A percentile compares a stretch with the other conserved stretches of the same genome.
Conservation (phyloP, 2,888 invertebrate species). For the Tipula unca region DNA sequence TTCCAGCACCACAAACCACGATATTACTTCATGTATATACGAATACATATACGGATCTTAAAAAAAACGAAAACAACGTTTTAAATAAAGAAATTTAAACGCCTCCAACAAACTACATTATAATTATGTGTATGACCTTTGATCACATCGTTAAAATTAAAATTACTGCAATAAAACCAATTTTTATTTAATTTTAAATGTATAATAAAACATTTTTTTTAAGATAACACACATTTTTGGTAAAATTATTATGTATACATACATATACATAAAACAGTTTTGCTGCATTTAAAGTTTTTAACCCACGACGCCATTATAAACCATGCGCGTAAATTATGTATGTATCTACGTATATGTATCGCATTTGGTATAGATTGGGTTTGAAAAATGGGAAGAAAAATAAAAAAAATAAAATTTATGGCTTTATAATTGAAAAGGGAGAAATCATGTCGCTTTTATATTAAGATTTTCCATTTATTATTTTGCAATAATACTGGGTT, state of each 20-base stretch:
- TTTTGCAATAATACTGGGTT: neutral
- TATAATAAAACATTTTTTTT: neutral
- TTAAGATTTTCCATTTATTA: neutral
- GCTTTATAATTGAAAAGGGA: neutral
- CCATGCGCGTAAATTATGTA: neutral
- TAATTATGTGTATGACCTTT: neutral
- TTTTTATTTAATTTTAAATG: slow-evolving; percentile 8
- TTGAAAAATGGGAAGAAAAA: neutral
- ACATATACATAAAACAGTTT: neutral
- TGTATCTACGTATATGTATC: too few relatives aligned
- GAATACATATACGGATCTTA: neutral
- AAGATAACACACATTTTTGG: neutral
- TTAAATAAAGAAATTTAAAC: slow-evolving; percentile 14
- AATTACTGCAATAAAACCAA: neutral
- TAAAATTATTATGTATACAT: neutral
- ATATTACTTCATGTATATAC: neutral
- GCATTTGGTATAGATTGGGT: neutral
- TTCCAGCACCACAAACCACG: neutral
- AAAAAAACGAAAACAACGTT: neutral
- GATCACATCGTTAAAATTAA: neutral
- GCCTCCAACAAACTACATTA: neutral
- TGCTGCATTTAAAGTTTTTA: neutral
- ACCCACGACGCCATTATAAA: neutral
- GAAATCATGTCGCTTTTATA: neutral
- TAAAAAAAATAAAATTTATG: neutral